phyloP scores from a whole-genome alignment of 2,113 vertebrate genomes.

The Eleginops maclovinus region DNA sequence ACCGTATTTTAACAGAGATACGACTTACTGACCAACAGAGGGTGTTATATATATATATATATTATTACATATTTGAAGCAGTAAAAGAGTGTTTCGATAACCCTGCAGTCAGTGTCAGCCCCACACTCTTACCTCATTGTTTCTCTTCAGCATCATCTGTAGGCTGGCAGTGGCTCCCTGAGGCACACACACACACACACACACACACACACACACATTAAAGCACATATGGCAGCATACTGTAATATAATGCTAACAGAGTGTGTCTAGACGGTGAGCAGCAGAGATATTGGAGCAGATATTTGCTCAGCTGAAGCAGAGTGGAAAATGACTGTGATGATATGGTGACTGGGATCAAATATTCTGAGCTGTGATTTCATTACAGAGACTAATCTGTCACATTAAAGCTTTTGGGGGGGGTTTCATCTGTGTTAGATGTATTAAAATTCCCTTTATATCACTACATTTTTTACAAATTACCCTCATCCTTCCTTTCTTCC shows the following conservation, averaged over 20 bases:
- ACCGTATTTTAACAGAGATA: neutral
- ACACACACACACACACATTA: neutral
- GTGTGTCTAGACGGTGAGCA: neutral
- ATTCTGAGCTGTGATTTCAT: too few species aligned
- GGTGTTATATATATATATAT: too few species aligned
- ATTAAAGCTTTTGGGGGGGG: too few species aligned
- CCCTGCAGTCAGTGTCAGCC: neutral
- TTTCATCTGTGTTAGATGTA: too few species aligned
- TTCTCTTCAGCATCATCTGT: slow-evolving; percentile 89
- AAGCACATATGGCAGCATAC: neutral
- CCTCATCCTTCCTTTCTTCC: too few species aligned
- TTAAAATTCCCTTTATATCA: too few species aligned
- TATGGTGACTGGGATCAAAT: neutral
- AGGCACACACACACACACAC: neutral
- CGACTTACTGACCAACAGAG: too few species aligned
- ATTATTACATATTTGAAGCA: too few species aligned
- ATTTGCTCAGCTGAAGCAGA: neutral
- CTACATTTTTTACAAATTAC: too few species aligned
- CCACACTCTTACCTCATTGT: slow-evolving; percentile 87
- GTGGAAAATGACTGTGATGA: neutral
- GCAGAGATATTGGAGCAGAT: slow-evolving; percentile 2
- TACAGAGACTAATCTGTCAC: too few species aligned
- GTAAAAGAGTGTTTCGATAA: neutral
- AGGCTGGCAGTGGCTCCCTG: slow-evolving; percentile 89
- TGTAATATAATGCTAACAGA: neutral